Conservation (phyloP, 2,888 invertebrate genomes). For the Zelleria hepariella region DNA sequence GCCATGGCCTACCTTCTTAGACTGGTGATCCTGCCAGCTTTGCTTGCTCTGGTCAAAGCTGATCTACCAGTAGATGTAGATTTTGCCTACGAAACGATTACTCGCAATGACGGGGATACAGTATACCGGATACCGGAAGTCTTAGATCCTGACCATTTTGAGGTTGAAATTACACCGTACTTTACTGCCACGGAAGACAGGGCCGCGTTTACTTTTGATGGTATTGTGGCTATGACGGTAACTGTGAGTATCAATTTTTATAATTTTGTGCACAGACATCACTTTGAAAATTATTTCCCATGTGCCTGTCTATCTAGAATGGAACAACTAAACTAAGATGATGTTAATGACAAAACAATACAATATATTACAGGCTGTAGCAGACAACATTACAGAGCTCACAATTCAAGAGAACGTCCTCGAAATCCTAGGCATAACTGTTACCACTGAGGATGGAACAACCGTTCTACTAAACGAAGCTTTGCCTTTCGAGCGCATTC, state of each 20-base stretch:
- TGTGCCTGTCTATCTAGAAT: too few relatives aligned
- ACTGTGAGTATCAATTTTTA: slow-evolving; percentile 27
- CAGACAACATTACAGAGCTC: slow-evolving; percentile 27
- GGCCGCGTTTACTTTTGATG: slow-evolving; percentile 57
- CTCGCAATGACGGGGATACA: slow-evolving; percentile 20
- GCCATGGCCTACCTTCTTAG: slow-evolving; percentile 27
- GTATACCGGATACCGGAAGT: slow-evolving; percentile 50
- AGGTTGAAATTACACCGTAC: slow-evolving; percentile 67
- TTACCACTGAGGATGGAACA: slow-evolving; percentile 21
- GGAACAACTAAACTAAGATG: too few relatives aligned
- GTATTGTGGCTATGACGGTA: slow-evolving; percentile 46
- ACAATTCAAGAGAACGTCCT: slow-evolving; percentile 54
- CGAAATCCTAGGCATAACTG: slow-evolving; percentile 27
- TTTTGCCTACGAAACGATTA: slow-evolving; percentile 12
- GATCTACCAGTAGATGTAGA: slow-evolving; percentile 39
- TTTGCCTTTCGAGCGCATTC: slow-evolving; percentile 32
- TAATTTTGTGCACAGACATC: too few relatives aligned
- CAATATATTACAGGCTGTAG: slow-evolving; percentile 36
- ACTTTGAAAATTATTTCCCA: too few relatives aligned
- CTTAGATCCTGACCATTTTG: slow-evolving; percentile 64
- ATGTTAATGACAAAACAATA: too few relatives aligned
- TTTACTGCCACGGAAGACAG: slow-evolving; percentile 41
- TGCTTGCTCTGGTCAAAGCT: slow-evolving; percentile 28
- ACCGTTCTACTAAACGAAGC: slow-evolving; percentile 22
- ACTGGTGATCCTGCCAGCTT: slow-evolving; percentile 29